Evolutionary conservation across 1,140 invertebrate genomes (phyloP).

Genomic region (Drosophila tani): DNA sequence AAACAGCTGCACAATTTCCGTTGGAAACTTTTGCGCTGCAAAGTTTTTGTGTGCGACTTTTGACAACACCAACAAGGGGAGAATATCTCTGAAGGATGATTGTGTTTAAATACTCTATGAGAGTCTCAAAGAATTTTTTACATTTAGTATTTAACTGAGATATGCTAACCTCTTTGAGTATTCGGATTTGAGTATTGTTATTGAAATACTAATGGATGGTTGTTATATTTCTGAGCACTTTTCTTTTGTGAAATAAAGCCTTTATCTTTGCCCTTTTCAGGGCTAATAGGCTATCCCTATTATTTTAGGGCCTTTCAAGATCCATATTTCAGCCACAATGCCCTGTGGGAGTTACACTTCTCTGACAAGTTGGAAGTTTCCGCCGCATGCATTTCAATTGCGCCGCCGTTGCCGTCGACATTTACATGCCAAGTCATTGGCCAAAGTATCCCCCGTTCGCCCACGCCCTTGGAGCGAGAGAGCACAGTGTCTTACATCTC

Average conservation of each 20-base stretch:
- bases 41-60: conserved; percentile 80
- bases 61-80: conserved; percentile 53
- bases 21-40: conserved; percentile 65
- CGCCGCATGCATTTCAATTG: conserved; percentile 80
- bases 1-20: conserved; percentile 82
- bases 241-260: neutral
- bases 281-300: neutral
- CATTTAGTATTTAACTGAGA: neutral
- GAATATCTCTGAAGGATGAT: neutral
- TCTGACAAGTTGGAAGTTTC: conserved; percentile 56
- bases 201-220: neutral
- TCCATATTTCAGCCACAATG: conserved; percentile 1
- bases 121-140: neutral
- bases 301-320: neutral
- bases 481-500: conserved; percentile 73
- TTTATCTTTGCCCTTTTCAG: too few relatives aligned
- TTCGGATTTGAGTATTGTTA: too few relatives aligned
- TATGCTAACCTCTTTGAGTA: too few relatives aligned
- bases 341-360: conserved; percentile 42
- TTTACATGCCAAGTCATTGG: conserved; percentile 80
- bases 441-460: conserved; percentile 23
- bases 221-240: neutral
- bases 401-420: conserved; percentile 56
- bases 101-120: conserved; percentile 17
- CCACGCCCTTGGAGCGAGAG: neutral